Evolutionary conservation across 2,888 invertebrate genomes (phyloP).

Genomic region (Lasioglossum calceatum): DNA sequence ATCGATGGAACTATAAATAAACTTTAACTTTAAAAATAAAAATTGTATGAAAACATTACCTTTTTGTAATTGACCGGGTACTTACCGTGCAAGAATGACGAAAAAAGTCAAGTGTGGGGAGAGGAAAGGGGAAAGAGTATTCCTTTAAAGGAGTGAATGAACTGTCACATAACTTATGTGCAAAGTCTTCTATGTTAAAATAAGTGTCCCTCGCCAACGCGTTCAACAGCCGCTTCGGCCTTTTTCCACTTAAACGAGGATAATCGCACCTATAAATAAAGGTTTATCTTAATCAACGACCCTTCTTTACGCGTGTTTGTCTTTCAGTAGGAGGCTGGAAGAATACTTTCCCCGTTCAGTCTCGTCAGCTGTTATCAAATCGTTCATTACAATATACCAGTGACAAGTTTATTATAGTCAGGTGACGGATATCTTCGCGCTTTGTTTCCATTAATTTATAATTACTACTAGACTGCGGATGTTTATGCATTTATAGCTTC

Average conservation of each 20-base stretch:
- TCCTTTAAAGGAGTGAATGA: constrained; percentile 37
- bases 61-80: background rate
- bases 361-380: constrained; percentile 26
- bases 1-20: background rate
- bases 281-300: constrained; percentile 56
- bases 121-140: constrained; percentile 7
- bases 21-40: background rate
- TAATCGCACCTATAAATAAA: constrained; percentile 58
- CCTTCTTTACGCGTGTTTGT: constrained; percentile 54
- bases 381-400: background rate
- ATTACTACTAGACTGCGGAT: background rate
- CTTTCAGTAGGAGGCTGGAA: constrained; percentile 36
- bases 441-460: background rate
- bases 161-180: constrained; percentile 28
- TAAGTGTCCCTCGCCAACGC: constrained; percentile 46
- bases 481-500: too few relatives aligned
- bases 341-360: constrained; percentile 25
- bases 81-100: too few relatives aligned
- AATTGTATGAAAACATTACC: background rate
- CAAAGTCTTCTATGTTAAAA: constrained; percentile 44
- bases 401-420: background rate
- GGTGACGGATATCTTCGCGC: background rate
- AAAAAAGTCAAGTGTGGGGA: too few relatives aligned
- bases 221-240: constrained; percentile 52
- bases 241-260: constrained; percentile 46